Evolutionary conservation across 2,113 vertebrate genomes (phyloP).

Genomic region (Phodopus roborovskii): DNA sequence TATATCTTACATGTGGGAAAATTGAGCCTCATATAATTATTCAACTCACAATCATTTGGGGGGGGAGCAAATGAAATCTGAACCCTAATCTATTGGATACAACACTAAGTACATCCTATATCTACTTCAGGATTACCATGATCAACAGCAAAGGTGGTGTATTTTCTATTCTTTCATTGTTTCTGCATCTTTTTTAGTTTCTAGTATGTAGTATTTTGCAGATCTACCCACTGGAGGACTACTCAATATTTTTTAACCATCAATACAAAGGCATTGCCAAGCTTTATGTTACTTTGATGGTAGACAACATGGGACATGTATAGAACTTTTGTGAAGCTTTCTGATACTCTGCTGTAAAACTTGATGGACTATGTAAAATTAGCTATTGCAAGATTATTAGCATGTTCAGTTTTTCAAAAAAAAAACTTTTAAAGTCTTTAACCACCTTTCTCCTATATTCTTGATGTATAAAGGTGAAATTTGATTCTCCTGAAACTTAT

Average conservation of each 20-base stretch:
- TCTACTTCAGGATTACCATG: neutral
- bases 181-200: neutral
- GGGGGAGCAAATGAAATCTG: neutral
- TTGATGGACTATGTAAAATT: neutral
- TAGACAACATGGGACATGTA: neutral
- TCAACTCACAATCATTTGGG: neutral
- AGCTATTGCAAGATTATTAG: neutral
- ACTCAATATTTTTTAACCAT: neutral
- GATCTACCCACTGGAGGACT: neutral
- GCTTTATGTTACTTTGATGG: neutral
- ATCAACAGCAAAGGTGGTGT: neutral
- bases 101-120: neutral
- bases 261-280: neutral
- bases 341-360: neutral
- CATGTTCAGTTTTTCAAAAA: neutral
- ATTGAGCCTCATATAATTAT: neutral
- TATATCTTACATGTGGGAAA: neutral
- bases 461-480: neutral
- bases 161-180: neutral
- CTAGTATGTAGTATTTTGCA: neutral
- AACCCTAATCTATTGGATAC: neutral
- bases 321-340: neutral
- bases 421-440: neutral
- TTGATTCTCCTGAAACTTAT: neutral
- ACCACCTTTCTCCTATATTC: neutral